A percentile compares a stretch with the other conserved stretches of the same genome.
These are phyloP conservation scores for Andrena haemorrhoa DNA, from an alignment of 2,888 invertebrate species.

Conservation along the genomic window DNA sequence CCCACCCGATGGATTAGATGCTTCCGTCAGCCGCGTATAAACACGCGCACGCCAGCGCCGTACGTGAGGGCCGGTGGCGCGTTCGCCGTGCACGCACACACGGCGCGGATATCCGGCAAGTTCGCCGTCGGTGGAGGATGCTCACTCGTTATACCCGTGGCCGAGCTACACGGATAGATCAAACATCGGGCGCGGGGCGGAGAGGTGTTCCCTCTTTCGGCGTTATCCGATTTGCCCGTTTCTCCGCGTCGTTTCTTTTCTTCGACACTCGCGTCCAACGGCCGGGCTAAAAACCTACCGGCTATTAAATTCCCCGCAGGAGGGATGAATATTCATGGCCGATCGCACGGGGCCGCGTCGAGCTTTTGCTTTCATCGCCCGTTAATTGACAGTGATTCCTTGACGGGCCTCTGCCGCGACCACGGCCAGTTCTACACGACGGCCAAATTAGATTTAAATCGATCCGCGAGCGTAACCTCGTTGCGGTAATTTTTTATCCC, in stretches of 20 bases:
- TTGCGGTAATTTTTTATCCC: conserved; percentile 69
- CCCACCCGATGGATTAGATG: conserved; percentile 82
- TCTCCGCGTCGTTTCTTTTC: conserved; percentile 52
- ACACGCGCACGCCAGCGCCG: conserved; percentile 48
- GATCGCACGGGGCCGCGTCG: conserved; percentile 62
- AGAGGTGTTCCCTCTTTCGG: conserved; percentile 24
- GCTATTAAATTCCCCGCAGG: conserved; percentile 72
- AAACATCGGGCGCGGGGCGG: conserved; percentile 25
- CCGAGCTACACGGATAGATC: conserved; percentile 14
- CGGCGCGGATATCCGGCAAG: conserved; percentile 6
- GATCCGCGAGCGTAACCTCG: conserved; percentile 68
- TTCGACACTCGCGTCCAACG: conserved; percentile 53
- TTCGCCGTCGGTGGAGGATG: conserved; percentile 24
- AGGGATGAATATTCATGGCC: conserved; percentile 71
- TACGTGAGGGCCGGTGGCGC: not conserved
- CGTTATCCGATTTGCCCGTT: conserved; percentile 24
- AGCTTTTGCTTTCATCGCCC: conserved; percentile 72
- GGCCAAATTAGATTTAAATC: conserved; percentile 69
- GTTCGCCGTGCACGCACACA: not conserved
- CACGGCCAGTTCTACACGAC: conserved; percentile 47
- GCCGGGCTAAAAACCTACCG: conserved; percentile 26
- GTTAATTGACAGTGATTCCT: conserved; percentile 76
- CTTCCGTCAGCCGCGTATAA: conserved; percentile 72
- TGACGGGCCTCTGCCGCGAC: conserved; percentile 66
- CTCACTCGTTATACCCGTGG: conserved; percentile 18